Conservation (phyloP, 1,140 invertebrate genomes). For the Philaenus spumarius region DNA sequence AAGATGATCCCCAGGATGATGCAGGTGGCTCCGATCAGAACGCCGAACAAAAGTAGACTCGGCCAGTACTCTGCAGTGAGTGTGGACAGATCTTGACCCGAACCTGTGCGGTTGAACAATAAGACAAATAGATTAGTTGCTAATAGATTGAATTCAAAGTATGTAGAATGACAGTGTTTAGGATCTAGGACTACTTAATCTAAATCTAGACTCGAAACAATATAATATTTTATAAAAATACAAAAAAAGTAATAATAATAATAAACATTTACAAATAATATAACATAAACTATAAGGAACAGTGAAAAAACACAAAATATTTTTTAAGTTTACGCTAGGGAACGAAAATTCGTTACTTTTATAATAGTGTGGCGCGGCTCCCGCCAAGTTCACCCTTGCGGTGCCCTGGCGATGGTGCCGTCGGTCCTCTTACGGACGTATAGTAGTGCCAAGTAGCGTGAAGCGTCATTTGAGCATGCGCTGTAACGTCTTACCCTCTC, state of each 20-base stretch:
- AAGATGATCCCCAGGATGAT: conserved; percentile 6
- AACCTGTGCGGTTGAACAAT: not conserved
- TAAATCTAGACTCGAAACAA: not conserved
- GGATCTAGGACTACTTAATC: no score
- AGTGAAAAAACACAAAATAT: not conserved
- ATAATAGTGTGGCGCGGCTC: no score
- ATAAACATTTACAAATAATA: not conserved
- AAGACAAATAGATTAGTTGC: no score
- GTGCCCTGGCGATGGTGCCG: no score
- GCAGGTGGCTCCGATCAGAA: not conserved
- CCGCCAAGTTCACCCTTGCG: no score
- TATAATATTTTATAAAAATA: not conserved
- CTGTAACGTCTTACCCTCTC: no score
- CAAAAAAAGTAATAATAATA: not conserved
- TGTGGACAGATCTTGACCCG: not conserved
- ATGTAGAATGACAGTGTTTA: no score
- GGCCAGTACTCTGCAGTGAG: conserved; percentile 6
- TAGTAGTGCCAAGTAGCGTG: no score
- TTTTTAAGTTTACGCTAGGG: not conserved
- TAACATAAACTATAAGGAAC: not conserved
- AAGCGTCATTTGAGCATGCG: no score
- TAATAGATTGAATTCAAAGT: no score
- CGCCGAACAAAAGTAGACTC: not conserved
- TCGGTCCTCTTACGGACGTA: no score
- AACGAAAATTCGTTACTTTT: not conserved